phyloP scores from a whole-genome alignment of 2,797 vertebrate genomes.

The Geotrypetes seraphini region DNA sequence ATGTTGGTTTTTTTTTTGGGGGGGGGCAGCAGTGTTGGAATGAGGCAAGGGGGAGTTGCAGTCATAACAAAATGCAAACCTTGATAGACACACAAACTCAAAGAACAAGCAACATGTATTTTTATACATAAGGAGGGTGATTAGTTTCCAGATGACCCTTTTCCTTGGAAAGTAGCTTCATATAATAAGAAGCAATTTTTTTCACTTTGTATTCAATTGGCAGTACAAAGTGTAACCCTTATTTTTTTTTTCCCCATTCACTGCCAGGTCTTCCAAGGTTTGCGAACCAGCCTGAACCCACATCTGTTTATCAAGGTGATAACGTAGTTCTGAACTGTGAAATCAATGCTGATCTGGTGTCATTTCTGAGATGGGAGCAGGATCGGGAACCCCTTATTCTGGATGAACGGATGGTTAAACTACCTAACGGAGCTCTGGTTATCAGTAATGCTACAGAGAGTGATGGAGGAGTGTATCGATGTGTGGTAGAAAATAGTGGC shows the following conservation, averaged over 20 bases:
- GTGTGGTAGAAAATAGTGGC: conserved; percentile 71
- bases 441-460: conserved; percentile 70
- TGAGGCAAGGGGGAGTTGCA: too few species aligned
- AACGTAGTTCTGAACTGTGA: conserved; percentile 76
- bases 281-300: conserved; percentile 65
- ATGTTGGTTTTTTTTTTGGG: too few species aligned
- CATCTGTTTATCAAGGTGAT: conserved; percentile 52
- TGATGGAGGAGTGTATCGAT: conserved; percentile 79
- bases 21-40: too few species aligned
- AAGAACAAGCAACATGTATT: too few species aligned
- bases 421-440: conserved; percentile 72
- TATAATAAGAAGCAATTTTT: too few species aligned
- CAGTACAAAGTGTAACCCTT: too few species aligned
- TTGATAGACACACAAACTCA: too few species aligned
- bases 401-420: conserved; percentile 51
- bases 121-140: too few species aligned
- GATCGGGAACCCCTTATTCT: conserved; percentile 58
- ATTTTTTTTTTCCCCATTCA: neutral
- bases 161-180: too few species aligned
- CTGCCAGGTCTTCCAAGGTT: conserved; percentile 75
- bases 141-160: too few species aligned
- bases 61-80: too few species aligned
- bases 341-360: conserved; percentile 69
- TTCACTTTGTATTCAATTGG: too few species aligned
- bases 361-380: conserved; percentile 79